phyloP scores from a whole-genome alignment of 2,888 invertebrate genomes.

The Tupiocoris notatus region DNA sequence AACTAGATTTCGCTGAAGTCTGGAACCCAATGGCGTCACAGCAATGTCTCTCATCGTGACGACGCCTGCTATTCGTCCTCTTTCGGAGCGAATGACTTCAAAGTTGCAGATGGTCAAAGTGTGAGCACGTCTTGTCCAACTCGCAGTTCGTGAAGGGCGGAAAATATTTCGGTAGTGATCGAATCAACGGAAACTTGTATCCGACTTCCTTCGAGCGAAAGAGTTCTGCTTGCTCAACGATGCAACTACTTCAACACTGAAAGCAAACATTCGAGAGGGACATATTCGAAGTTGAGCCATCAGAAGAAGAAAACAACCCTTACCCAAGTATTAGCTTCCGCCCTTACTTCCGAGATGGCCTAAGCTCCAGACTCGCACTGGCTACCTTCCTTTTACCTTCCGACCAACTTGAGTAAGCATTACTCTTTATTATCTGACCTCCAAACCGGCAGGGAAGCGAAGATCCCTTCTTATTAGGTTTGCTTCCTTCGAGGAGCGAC shows the following conservation, averaged over 20 bases:
- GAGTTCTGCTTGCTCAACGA: background rate
- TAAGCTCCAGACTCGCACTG: background rate
- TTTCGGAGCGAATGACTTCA: no score
- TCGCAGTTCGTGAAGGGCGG: background rate
- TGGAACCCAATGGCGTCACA: no score
- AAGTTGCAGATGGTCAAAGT: background rate
- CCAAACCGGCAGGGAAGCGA: constrained; percentile 21
- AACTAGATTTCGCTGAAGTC: no score
- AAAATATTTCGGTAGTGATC: background rate
- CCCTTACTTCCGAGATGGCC: constrained; percentile 3
- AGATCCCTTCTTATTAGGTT: constrained; percentile 40
- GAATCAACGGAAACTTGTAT: constrained; percentile 3
- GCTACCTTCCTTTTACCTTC: background rate
- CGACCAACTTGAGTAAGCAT: constrained; percentile 30
- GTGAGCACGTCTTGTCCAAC: background rate
- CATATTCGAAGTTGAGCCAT: constrained; percentile 38
- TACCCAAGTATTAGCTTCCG: constrained; percentile 22
- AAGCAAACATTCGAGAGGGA: constrained; percentile 25
- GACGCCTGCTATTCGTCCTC: no score
- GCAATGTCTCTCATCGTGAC: no score
- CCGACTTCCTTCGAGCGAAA: background rate
- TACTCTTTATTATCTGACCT: constrained; percentile 42
- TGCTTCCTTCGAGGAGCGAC: constrained; percentile 16
- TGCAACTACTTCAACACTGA: constrained; percentile 1
- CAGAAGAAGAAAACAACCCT: constrained; percentile 34